Evolutionary conservation across 1,140 invertebrate species (phyloP).

Genomic region (Diachasmimorpha longicaudata): DNA sequence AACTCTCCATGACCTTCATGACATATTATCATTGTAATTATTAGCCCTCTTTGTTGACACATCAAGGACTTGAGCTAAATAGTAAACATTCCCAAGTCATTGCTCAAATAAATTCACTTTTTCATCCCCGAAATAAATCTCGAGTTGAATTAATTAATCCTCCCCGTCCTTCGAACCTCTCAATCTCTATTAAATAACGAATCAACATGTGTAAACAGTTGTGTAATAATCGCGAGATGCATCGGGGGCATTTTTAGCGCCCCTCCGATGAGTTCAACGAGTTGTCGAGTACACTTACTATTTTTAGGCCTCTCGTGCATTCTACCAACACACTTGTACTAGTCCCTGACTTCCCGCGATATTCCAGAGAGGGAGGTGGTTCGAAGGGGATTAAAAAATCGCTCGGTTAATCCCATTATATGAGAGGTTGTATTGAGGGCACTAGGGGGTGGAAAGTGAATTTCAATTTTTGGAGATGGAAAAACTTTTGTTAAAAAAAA

Average conservation of each 20-base stretch:
- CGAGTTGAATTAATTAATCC: neutral
- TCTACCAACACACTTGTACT: neutral
- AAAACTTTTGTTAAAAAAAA: no score
- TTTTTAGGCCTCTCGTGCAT: neutral
- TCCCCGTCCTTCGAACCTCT: neutral
- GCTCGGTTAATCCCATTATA: no score
- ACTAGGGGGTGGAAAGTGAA: no score
- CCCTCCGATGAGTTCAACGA: neutral
- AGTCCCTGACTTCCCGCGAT: neutral
- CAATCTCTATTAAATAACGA: neutral
- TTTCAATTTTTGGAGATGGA: no score
- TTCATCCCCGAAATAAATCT: neutral
- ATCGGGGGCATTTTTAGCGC: constrained; percentile 1
- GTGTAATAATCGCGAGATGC: neutral
- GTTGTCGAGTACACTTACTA: neutral
- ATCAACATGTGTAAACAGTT: constrained; percentile 1
- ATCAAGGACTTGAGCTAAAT: neutral
- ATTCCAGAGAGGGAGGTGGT: no score
- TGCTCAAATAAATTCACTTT: neutral
- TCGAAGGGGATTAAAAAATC: no score
- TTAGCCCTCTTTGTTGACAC: neutral
- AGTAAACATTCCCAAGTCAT: neutral
- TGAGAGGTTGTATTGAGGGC: no score
- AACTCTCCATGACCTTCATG: no score
- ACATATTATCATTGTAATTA: no score